Conservation (phyloP, 1,140 invertebrate genomes). For the Telenomus remus region DNA sequence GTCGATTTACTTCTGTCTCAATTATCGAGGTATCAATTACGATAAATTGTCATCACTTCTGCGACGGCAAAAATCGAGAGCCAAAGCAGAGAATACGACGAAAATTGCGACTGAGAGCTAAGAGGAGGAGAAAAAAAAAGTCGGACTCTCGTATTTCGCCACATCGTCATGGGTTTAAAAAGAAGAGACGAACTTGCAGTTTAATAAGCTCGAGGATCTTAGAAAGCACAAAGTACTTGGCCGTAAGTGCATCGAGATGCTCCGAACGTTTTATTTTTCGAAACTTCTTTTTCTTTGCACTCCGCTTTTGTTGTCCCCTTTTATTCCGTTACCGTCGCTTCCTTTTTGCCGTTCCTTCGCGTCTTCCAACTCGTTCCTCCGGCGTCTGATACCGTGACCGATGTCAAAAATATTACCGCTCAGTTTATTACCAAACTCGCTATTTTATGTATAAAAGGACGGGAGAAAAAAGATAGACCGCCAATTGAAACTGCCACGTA, state of each 20-base stretch:
- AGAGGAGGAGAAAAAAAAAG: slow-evolving; percentile 13
- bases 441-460: not conserved
- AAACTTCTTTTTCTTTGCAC: slow-evolving; percentile 40
- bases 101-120: slow-evolving; percentile 7
- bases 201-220: slow-evolving; percentile 64
- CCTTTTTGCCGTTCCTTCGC: slow-evolving; percentile 10
- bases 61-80: slow-evolving; percentile 5
- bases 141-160: slow-evolving; percentile 27
- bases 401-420: slow-evolving; percentile 35
- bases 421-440: slow-evolving; percentile 14
- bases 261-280: slow-evolving; percentile 47
- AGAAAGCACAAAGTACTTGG: slow-evolving; percentile 53
- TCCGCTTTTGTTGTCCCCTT: slow-evolving; percentile 34
- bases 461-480: not conserved
- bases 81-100: slow-evolving; percentile 2
- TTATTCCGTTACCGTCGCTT: slow-evolving; percentile 13
- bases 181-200: slow-evolving; percentile 60
- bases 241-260: slow-evolving; percentile 52
- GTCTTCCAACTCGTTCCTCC: slow-evolving; percentile 17
- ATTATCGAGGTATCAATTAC: slow-evolving; percentile 20
- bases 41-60: slow-evolving; percentile 12
- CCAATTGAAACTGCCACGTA: too few species aligned
- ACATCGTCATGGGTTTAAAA: slow-evolving; percentile 53
- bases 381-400: slow-evolving; percentile 19
- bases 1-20: not conserved